Base-by-base conservation (phyloP, 1,140 invertebrate species). In the Hylyphantes graminicola region DNA sequence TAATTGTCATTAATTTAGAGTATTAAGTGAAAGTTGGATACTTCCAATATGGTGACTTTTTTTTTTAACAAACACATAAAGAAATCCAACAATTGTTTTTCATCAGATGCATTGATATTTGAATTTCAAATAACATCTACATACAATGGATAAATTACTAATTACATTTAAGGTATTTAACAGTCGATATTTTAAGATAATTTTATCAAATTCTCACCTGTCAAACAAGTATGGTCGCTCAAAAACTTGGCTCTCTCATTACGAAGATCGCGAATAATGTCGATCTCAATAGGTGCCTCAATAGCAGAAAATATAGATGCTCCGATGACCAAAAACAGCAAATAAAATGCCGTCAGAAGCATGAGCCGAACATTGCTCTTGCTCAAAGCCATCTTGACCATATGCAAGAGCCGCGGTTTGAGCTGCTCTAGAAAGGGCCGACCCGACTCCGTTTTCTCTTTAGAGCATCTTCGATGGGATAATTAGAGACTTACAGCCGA, bases 251-350 rank as follows among this genome's bases (percentile, higher is more conserved):
- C 87, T 85, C 93, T 91, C 59, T 92, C 87, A 51, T 89, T 88
- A 79, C 90, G 89, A 10, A 95, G 87, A 12, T 91, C 89, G 48
- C 91, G 89, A 21, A 93, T 91, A 21, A 92, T 90, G 59, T 90
- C 88, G 9, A 89, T 89, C 88, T 94, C 93, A 77, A 92, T 89
- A 2, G 94, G 94, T n/a, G 91, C 91, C 90, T 95, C 94, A 84
- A 95, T 93, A 48, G 92, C 92, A 73, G 93, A 93, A 89, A 95
- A 94, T 50, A 95, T 92, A 3, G 92, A 91, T 0, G 94, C 94
- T 51, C 94, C 94, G 86, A 93, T 87, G 7, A 92, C 88, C 67
- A 93, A 87, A 84, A 91, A 92, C 7, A 91, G 86, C 12, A 90
- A 35, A 86, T 91, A 91, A 79, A 90, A 90, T 15, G 88, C 86